phyloP scores from a whole-genome alignment of 1,140 invertebrate species.

The Neodiprion pinetum region DNA sequence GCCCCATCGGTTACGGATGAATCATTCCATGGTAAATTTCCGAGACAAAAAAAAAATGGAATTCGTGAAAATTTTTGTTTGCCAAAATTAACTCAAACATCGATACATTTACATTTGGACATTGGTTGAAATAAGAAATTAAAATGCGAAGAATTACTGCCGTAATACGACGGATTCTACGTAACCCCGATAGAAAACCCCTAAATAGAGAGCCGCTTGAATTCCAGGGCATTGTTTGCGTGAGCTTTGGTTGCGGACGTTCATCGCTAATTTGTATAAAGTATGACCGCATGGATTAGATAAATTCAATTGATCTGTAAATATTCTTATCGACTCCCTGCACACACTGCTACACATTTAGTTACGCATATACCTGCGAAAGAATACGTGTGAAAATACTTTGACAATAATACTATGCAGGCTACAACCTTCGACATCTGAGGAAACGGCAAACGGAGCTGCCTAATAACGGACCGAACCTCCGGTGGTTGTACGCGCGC shows the following conservation, averaged over 20 bases:
- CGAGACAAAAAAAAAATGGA: background rate
- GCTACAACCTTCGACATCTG: too few relatives aligned
- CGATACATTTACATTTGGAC: too few relatives aligned
- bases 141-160: too few relatives aligned
- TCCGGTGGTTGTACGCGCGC: too few relatives aligned
- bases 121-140: too few relatives aligned
- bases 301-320: background rate
- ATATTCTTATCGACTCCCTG: background rate
- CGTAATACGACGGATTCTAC: too few relatives aligned
- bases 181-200: too few relatives aligned
- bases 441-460: too few relatives aligned
- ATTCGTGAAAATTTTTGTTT: background rate
- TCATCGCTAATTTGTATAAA: background rate
- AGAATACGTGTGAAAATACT: background rate
- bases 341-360: background rate
- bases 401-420: background rate
- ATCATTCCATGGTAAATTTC: background rate
- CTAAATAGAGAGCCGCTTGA: too few relatives aligned
- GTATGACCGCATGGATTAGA: background rate
- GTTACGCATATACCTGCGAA: background rate
- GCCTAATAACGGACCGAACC: too few relatives aligned
- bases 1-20: background rate
- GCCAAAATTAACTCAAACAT: too few relatives aligned
- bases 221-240: background rate
- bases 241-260: background rate